phyloP scores from a whole-genome alignment of 53 echinoderm and acorn worm species.

The Apostichopus leukothele region DNA sequence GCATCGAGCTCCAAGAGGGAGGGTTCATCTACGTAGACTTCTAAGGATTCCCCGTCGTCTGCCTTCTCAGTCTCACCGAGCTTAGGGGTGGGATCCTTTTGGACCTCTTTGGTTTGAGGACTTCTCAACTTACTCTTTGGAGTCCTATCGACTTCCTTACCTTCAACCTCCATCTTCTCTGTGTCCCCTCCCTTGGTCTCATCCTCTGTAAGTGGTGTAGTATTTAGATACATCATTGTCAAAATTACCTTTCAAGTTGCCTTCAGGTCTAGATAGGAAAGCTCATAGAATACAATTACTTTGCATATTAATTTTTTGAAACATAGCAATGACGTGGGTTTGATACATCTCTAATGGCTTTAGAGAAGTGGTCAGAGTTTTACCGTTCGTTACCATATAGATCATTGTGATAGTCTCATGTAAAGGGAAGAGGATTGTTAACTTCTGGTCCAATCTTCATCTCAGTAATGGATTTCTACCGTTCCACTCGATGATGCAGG shows the following conservation, averaged over 20 bases:
- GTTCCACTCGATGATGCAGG: too few species aligned
- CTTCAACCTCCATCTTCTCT: constrained; percentile 41
- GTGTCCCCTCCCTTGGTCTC: not conserved
- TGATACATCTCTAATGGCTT: not conserved
- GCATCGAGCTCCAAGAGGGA: constrained; percentile 91
- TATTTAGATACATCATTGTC: constrained; percentile 37
- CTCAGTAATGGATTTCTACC: not conserved
- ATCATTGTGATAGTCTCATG: not conserved
- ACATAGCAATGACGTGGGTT: not conserved
- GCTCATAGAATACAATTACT: constrained; percentile 37
- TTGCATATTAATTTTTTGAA: not conserved
- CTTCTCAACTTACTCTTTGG: constrained; percentile 64
- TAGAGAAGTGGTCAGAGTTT: constrained; percentile 22
- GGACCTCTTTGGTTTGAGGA: constrained; percentile 64
- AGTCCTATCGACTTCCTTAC: constrained; percentile 25
- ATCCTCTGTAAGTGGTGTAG: constrained; percentile 41
- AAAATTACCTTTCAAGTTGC: not conserved
- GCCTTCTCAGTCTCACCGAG: constrained; percentile 53
- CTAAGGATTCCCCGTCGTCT: constrained; percentile 85
- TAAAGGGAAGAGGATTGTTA: not conserved
- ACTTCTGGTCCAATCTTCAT: not conserved
- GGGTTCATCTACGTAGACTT: constrained; percentile 95
- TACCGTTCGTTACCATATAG: not conserved
- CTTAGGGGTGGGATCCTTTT: constrained; percentile 48
- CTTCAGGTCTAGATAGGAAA: constrained; percentile 11